A percentile compares a stretch with the other conserved stretches of the same genome.
These are phyloP conservation scores for Macrocentrus cingulum DNA, from an alignment of 1,140 invertebrate species.

Conservation along the genomic window DNA sequence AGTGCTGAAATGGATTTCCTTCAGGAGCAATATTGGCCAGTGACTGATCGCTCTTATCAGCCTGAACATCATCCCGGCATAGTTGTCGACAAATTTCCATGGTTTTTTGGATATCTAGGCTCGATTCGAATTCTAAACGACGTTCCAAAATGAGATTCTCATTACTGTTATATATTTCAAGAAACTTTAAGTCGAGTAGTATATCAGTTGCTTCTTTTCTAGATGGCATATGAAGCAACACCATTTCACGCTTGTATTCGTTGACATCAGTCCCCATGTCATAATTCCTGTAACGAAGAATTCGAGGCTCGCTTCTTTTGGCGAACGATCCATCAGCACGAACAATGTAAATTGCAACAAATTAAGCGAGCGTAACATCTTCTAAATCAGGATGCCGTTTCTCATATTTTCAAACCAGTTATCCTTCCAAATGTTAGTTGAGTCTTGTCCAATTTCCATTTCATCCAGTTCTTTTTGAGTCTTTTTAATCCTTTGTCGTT, in stretches of 20 bases:
- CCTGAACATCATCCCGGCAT: background rate
- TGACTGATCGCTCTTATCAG: background rate
- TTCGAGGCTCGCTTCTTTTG: conserved; percentile 27
- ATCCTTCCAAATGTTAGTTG: conserved; percentile 37
- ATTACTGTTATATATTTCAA: conserved; percentile 25
- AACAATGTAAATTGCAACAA: conserved; percentile 35
- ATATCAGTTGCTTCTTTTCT: conserved; percentile 39
- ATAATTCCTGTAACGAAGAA: conserved; percentile 46
- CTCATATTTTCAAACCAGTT: conserved; percentile 41
- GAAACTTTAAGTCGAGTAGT: conserved; percentile 37
- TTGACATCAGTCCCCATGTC: conserved; percentile 36
- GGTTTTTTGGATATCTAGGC: conserved; percentile 35
- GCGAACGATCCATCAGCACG: conserved; percentile 33
- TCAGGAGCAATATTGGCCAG: background rate
- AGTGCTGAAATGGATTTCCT: background rate
- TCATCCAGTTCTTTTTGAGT: no score
- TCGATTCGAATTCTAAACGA: conserved; percentile 37
- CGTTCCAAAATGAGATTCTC: conserved; percentile 31
- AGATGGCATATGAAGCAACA: conserved; percentile 41
- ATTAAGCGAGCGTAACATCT: conserved; percentile 32
- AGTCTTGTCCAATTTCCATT: no score
- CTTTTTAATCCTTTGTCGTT: no score
- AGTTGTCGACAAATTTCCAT: conserved; percentile 24
- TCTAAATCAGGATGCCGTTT: conserved; percentile 32
- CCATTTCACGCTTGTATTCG: conserved; percentile 40